phyloP scores from a whole-genome alignment of 2,113 vertebrate genomes.

The Lepisosteus oculatus region DNA sequence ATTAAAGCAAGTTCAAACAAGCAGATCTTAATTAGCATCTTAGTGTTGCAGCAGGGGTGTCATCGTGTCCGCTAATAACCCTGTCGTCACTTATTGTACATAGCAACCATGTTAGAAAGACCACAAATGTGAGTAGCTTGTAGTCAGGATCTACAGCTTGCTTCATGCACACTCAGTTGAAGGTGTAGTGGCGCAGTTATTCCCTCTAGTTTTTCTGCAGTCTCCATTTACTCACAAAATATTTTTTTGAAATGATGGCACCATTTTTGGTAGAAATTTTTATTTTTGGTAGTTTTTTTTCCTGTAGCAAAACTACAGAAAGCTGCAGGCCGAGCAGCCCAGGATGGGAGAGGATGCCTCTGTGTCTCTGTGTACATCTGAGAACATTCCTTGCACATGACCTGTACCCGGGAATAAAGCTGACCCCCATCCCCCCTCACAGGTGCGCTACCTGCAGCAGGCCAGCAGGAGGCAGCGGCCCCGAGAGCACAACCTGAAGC shows the following conservation, averaged over 20 bases:
- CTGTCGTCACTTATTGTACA: not conserved
- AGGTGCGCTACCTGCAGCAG: slow-evolving; percentile 69
- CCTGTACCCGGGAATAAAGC: no score
- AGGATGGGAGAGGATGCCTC: not conserved
- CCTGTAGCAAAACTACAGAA: no score
- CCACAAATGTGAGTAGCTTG: not conserved
- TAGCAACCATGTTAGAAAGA: not conserved
- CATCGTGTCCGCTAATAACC: not conserved
- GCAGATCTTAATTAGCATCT: not conserved
- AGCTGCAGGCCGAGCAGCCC: not conserved
- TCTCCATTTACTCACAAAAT: no score
- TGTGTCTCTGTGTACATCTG: not conserved
- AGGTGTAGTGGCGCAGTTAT: not conserved
- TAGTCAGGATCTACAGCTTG: not conserved
- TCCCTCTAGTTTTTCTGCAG: not conserved
- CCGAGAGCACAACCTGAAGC: slow-evolving; percentile 53
- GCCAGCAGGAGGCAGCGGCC: slow-evolving; percentile 63
- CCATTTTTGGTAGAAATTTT: no score
- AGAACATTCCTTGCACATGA: not conserved
- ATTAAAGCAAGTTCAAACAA: slow-evolving; percentile 8
- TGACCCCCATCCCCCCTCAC: no score
- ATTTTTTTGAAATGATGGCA: no score
- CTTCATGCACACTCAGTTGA: no score
- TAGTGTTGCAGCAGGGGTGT: not conserved
- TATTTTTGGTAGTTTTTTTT: no score